Evolutionary conservation across 2,113 vertebrate genomes (phyloP), one percentile per base, ranked within the genome.

Genomic region (Nanorana parkeri): DNA sequence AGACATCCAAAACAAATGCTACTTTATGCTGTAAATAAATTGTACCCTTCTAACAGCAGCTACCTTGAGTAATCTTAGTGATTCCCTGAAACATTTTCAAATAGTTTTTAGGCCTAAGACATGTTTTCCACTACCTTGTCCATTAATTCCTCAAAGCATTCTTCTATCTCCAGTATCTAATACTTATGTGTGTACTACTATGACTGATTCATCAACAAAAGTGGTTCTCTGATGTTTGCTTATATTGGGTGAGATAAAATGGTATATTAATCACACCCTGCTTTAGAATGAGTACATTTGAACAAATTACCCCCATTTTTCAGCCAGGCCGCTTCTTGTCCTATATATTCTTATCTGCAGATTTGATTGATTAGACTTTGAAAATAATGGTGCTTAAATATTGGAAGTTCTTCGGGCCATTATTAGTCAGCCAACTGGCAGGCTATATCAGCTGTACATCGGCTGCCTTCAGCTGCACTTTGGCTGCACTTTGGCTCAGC

Each of bases 201-300:
- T 56, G 68, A 7, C 51, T 28, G 51, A 54, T 55, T 55, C 20
- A 73, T 56, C 47, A 73, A 73, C 52, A 36, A 73, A 15, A 73
- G 58, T 5, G 17, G 19, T 32, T 56, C 41, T 60, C 7, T 36
- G 26, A 29, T 3, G 21, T 17, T 36, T 55, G n/a, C 32, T 73
- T 71, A 47, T 47, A 15, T 54, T 71, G 21, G 17, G 23, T 71
- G 6, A 54, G 7, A 54, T 54, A 28, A 71, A 71, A 54, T 71
- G 47, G 15, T 52, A 17, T 19, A 71, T 71, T 54, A 21, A 54
- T 73, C 19, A 24, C 71, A 73, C 17, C 17, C 4, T 63, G 21
- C 52, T 56, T 21, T 29, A 56, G 17, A 21, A 13, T 3, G 52
- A 21, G 23, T 29, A 10, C 23, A 52, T 54, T 24, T 19, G 17